phyloP scores from a whole-genome alignment of 1,140 invertebrate genomes.

The Drosophila sturtevanti region DNA sequence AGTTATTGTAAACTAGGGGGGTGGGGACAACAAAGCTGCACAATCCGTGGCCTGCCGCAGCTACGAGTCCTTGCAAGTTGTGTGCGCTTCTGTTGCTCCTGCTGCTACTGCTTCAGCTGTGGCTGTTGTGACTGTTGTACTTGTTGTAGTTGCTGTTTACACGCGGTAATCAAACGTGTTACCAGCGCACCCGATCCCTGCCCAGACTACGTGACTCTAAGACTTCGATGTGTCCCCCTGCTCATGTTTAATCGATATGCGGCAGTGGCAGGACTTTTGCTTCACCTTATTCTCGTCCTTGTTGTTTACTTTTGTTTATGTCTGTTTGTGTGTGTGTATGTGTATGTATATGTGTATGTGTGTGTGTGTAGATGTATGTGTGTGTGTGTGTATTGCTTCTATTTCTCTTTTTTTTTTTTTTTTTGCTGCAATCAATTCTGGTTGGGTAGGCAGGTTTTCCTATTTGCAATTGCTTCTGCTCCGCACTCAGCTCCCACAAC shows the following conservation, averaged over 20 bases:
- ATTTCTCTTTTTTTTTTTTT: neutral
- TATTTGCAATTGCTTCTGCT: neutral
- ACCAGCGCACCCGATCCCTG: slow-evolving; percentile 38
- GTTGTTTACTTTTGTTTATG: slow-evolving; percentile 44
- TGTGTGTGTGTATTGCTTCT: too few species aligned
- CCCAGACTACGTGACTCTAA: slow-evolving; percentile 4
- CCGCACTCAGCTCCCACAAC: neutral
- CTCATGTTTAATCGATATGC: slow-evolving; percentile 71
- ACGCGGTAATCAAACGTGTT: slow-evolving; percentile 80
- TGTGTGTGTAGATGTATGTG: too few species aligned
- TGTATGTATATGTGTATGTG: too few species aligned
- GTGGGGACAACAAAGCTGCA: slow-evolving; percentile 48
- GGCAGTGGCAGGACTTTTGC: slow-evolving; percentile 21
- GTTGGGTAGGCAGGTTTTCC: neutral
- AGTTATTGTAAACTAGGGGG: neutral
- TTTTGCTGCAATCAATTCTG: slow-evolving; percentile 17
- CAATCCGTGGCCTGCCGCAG: slow-evolving; percentile 33
- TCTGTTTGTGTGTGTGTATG: too few species aligned
- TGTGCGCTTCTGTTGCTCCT: slow-evolving; percentile 30
- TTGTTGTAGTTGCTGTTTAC: slow-evolving; percentile 68
- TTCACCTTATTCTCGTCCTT: neutral
- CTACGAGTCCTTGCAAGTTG: slow-evolving; percentile 62
- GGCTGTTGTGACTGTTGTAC: neutral
- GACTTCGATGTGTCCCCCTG: neutral
- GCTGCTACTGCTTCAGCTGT: neutral